phyloP scores from a whole-genome alignment of 2,888 invertebrate genomes.

The Cerastis leucographa region DNA sequence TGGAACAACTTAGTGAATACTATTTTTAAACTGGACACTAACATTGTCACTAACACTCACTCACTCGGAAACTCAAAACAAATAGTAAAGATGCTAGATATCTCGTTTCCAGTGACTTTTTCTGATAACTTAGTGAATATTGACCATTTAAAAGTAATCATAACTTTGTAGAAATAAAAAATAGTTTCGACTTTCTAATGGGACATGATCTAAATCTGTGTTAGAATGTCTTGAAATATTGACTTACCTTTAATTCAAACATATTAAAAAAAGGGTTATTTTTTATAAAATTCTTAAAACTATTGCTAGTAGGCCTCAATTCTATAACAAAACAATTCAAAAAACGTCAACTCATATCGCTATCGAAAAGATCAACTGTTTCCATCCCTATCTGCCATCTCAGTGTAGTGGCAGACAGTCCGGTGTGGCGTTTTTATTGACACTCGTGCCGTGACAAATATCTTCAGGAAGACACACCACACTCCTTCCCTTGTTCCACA shows the following conservation, averaged over 20 bases:
- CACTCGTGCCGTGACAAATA: constrained; percentile 90
- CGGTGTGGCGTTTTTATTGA: constrained; percentile 91
- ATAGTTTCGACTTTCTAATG: neutral
- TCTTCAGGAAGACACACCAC: constrained; percentile 78
- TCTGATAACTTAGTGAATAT: no score
- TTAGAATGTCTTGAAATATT: neutral
- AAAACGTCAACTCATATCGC: neutral
- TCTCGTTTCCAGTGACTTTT: no score
- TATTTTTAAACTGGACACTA: no score
- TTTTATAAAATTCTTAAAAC: neutral
- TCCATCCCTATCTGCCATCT: constrained; percentile 76
- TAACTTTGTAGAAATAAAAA: neutral
- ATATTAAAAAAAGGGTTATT: neutral
- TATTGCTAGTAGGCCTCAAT: neutral
- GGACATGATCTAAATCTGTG: neutral
- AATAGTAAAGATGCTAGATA: no score
- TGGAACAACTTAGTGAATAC: neutral
- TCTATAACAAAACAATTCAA: neutral
- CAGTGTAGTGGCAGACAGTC: constrained; percentile 87
- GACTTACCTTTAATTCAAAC: neutral
- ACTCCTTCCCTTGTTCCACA: constrained; percentile 67
- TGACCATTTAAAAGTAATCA: neutral
- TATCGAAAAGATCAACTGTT: constrained; percentile 34
- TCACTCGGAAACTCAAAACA: no score
- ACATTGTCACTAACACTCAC: no score